A percentile compares a stretch with the other conserved stretches of the same genome.
These are phyloP conservation scores for Rotaria socialis DNA, from an alignment of 2,888 invertebrate genomes.

Conservation along the genomic window DNA sequence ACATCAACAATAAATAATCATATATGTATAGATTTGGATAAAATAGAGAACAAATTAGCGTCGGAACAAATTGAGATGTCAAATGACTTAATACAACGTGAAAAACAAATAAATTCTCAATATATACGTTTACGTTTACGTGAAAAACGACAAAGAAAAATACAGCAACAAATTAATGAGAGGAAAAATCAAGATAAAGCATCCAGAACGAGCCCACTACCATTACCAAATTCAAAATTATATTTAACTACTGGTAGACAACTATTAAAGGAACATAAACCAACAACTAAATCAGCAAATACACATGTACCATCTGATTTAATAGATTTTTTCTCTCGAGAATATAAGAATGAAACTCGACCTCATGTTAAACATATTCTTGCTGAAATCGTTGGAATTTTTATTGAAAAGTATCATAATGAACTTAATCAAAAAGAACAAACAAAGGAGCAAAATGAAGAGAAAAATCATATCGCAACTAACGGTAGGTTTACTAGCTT, in stretches of 20 bases:
- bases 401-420: not conserved
- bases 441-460: not conserved
- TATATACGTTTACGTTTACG: not conserved
- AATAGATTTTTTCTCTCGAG: not conserved
- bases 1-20: not conserved
- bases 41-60: not conserved
- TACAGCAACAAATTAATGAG: not conserved
- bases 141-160: not conserved
- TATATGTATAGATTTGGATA: not conserved
- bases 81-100: not conserved
- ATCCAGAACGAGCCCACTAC: not conserved
- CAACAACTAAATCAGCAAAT: not conserved
- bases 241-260: not conserved
- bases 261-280: not conserved
- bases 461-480: not conserved
- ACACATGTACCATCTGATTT: not conserved
- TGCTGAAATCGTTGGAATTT: not conserved
- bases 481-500: not conserved
- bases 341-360: not conserved
- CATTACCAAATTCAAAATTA: not conserved
- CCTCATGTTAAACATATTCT: not conserved
- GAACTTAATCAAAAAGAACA: too few relatives aligned
- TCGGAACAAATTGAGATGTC: not conserved
- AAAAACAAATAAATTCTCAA: constrained; percentile 10
- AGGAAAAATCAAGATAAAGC: not conserved